Base-by-base conservation (phyloP, 2,888 invertebrate species). In the Arctia plantaginis region DNA sequence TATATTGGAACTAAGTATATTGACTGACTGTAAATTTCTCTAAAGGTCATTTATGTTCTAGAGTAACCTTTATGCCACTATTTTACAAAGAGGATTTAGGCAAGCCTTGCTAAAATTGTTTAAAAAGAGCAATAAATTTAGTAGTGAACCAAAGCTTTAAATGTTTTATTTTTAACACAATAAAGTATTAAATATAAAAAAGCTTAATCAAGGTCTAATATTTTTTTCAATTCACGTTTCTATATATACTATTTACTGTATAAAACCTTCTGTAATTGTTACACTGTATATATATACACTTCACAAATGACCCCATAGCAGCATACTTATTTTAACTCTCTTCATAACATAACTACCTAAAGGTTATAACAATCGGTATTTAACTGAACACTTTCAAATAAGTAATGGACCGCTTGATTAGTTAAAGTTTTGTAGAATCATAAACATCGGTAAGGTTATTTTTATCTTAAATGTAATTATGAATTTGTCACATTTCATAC, bases 401-500 rank as follows among this genome's bases (percentile, higher is more conserved):
- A 27, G 59, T 27, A 7, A 7, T 30, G 7, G 18, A 18, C 30
- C 30, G 15, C 13, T 62, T 8, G 15, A 30, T 62, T 30, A 18
- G 30, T 55, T 55, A 62, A 30, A 15, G 0, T 55, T 30, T 62
- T 30, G 30, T 62, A 30, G 18, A 18, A 62, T 62, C 7, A 62
- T 30, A 27, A 30, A 62, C 30, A 30, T 30, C 30, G 0, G 18
- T 27, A 44, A 67, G 41, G 41, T 66, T 18, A 44, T 44, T 8
- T 27, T 41, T 66, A 67, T 27, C 0, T 27, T 7, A 20, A 44
- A 27, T 30, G 3, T 67, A 30, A 23, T 67, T 67, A 67, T 33
- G 18, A 47, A 67, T 67, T 67, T 33, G 67, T 47, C 67, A 47
- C 47, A 67, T 67, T 67, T 62, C 1, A 62, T 27, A 18, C 13